These are phyloP conservation scores for Hycleus cichorii DNA, from an alignment of 1,140 invertebrate species.

Conservation along the genomic window DNA sequence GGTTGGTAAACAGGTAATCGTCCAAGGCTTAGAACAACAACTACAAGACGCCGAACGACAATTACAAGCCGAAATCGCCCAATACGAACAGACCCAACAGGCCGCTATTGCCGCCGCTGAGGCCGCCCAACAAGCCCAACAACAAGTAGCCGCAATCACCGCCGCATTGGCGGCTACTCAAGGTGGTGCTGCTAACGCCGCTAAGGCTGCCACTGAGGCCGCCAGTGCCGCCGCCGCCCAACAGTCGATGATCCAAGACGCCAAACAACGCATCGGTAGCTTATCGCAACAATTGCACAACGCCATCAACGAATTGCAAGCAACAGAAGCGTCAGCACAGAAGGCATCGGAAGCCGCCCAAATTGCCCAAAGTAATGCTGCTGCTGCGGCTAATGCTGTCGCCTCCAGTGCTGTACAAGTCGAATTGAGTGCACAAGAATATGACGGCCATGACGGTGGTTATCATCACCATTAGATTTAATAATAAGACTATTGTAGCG, in stretches of 20 bases:
- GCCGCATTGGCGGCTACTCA: conserved; percentile 27
- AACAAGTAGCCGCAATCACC: conserved; percentile 16
- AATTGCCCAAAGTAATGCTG: conserved; percentile 29
- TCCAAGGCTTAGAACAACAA: conserved; percentile 22
- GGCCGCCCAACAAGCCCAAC: conserved; percentile 25
- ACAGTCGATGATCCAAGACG: conserved; percentile 26
- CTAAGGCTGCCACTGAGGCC: conserved; percentile 24
- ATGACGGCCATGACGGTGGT: not conserved
- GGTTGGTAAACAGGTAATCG: conserved; percentile 30
- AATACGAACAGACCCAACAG: conserved; percentile 23
- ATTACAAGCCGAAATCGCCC: conserved; percentile 23
- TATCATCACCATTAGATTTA: not conserved
- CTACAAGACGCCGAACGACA: conserved; percentile 23
- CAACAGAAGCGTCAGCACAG: conserved; percentile 23
- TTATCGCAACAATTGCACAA: conserved; percentile 19
- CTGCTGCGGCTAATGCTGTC: conserved; percentile 25
- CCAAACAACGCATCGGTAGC: conserved; percentile 21
- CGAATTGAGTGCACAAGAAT: not conserved
- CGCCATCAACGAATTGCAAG: conserved; percentile 17
- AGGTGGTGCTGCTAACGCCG: conserved; percentile 19
- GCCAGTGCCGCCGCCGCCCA: conserved; percentile 24
- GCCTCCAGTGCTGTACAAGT: conserved; percentile 17
- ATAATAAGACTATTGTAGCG: not conserved
- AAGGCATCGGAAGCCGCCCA: conserved; percentile 26
- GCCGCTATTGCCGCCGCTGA: conserved; percentile 22